Evolutionary conservation across 2,888 invertebrate species (phyloP), one percentile per base, ranked within the genome.

Genomic region (Nymphalis polychloros): DNA sequence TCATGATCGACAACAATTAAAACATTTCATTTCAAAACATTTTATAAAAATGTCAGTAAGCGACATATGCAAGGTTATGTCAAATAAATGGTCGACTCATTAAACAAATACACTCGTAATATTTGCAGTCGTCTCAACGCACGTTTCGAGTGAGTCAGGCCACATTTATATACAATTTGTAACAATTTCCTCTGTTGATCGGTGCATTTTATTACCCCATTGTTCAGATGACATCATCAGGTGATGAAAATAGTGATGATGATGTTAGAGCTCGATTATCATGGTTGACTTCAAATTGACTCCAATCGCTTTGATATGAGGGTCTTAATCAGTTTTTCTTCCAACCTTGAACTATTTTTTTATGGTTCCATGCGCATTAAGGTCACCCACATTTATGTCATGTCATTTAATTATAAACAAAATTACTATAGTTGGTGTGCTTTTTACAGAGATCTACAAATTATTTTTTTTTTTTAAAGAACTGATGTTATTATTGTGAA

Each of bases 241-340:
- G 63, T 67, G 31, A 50, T 31, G 41, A 59, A 20, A 59, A 61
- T 46, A 52, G 8, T 59, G 52, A 59, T 50, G 49, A 20, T 50
- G 67, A 61, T 64, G 49, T 31, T 83, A 84, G 80, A 81, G 74
- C 72, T 75, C 67, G 71, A 63, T 41, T 57, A 57, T 59, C 49
- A 41, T 49, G 31, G 41, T 62, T 62, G 27, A 60, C 41, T n/a
- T 41, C 67, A 79, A 83, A 84, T 85, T 83, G 83, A 82, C 81
- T 81, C 76, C 81, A 83, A 83, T 84, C 75, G 67, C 67, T 71
- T 68, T 72, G 79, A 77, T 79, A 81, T 82, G 61, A 55, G 41
- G 55, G 8, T 66, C 80, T 80, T 78, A 78, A 80, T 79, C 76
- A 69, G 71, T 78, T 78, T 77, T 75, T 72, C 63, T 57, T 31